phyloP scores from a whole-genome alignment of 2,797 vertebrate genomes.

The Molossus alvarezi region DNA sequence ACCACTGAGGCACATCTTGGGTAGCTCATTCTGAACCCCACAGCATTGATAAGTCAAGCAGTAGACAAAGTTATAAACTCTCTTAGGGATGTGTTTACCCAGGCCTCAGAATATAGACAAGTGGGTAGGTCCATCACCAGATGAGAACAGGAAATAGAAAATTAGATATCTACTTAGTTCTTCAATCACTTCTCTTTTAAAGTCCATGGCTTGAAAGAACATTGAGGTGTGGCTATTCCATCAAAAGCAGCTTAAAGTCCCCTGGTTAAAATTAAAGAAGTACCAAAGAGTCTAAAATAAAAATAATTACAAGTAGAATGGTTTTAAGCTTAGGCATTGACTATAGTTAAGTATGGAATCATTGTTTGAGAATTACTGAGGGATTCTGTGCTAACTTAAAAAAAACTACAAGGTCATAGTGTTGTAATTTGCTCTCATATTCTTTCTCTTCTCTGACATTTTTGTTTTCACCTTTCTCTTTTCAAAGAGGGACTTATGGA shows the following conservation, averaged over 20 bases:
- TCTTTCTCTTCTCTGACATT: conserved; percentile 7
- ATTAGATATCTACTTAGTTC: not conserved
- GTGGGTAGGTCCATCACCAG: not conserved
- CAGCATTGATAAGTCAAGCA: not conserved
- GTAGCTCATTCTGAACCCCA: not conserved
- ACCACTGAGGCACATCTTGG: not conserved
- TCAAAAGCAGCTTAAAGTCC: conserved; percentile 33
- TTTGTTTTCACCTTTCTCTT: conserved; percentile 25
- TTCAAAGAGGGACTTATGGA: not conserved
- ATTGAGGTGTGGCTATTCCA: not conserved
- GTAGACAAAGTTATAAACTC: not conserved
- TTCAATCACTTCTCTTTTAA: not conserved
- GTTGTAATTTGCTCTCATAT: conserved; percentile 18
- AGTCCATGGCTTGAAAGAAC: conserved; percentile 13
- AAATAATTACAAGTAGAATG: conserved; percentile 70
- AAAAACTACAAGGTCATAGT: conserved; percentile 12
- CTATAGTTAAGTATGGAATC: conserved; percentile 71
- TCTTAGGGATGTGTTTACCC: not conserved
- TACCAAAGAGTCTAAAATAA: conserved; percentile 73
- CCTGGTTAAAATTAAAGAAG: conserved; percentile 9
- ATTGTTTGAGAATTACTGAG: conserved; percentile 71
- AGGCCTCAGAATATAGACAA: not conserved
- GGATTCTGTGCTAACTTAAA: not conserved
- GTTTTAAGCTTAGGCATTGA: conserved; percentile 65
- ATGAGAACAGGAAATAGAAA: not conserved